A percentile compares a stretch with the other conserved stretches of the same genome.
These are phyloP conservation scores for Nicator chloris DNA, from an alignment of 2,113 vertebrate genomes.

Conservation along the genomic window DNA sequence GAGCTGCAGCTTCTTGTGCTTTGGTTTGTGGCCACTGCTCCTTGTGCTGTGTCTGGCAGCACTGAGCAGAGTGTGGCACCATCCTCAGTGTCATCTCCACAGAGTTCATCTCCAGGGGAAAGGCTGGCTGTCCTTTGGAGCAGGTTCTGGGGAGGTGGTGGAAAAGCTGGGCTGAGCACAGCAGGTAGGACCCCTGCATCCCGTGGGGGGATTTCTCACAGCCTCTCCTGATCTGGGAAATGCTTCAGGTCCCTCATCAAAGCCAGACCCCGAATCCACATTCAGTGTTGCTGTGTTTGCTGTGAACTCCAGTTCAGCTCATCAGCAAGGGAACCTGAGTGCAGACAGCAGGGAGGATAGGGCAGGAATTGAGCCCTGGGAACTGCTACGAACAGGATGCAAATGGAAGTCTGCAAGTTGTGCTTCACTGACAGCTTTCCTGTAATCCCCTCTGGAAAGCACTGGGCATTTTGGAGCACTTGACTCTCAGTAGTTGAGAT, in stretches of 20 bases:
- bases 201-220: not conserved
- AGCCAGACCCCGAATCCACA: not conserved
- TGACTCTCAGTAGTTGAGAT: not conserved
- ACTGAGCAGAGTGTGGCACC: not conserved
- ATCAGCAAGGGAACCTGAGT: not conserved
- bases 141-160: not conserved
- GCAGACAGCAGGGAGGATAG: not conserved
- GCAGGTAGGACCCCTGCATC: not conserved
- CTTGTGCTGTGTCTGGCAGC: not conserved
- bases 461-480: not conserved
- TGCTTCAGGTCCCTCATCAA: not conserved
- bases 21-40: not conserved
- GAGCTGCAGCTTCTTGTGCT: accelerated
- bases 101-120: not conserved
- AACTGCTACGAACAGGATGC: not conserved
- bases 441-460: not conserved
- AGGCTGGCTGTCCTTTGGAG: not conserved
- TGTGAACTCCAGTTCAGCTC: no score
- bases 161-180: not conserved
- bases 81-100: not conserved
- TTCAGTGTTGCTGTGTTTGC: not conserved
- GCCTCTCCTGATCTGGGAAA: no score
- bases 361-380: not conserved
- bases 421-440: not conserved
- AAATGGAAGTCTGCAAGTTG: not conserved